These are phyloP conservation scores for Limosa lapponica DNA, from an alignment of 2,797 vertebrate species.

Conservation along the genomic window DNA sequence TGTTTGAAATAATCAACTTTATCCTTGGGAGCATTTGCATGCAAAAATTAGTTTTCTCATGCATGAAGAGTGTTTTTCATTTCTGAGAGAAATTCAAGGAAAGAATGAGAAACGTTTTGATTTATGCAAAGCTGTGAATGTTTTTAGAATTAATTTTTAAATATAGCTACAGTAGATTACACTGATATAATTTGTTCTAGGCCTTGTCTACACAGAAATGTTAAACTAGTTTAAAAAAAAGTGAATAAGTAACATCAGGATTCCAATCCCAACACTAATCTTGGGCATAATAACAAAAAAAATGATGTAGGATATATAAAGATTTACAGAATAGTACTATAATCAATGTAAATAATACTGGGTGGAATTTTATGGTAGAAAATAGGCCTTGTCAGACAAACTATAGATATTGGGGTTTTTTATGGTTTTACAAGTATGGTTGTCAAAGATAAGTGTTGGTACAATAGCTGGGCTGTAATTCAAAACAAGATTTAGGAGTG, in stretches of 20 bases:
- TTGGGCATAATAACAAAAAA: not conserved
- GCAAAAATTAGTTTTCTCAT: slow-evolving; percentile 47
- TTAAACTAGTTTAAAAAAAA: not conserved
- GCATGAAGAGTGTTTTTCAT: slow-evolving; percentile 10
- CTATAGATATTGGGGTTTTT: not conserved
- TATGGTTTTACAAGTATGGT: not conserved
- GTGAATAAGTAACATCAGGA: not conserved
- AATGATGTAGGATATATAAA: not conserved
- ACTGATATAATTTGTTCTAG: not conserved
- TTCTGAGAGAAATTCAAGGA: slow-evolving; percentile 43
- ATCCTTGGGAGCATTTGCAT: slow-evolving; percentile 27
- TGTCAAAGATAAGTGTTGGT: not conserved
- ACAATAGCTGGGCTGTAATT: not conserved
- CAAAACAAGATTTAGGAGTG: not conserved
- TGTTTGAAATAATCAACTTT: slow-evolving; percentile 41
- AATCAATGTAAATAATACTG: not conserved
- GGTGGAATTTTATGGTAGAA: not conserved
- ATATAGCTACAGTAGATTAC: slow-evolving; percentile 24
- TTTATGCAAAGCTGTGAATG: slow-evolving; percentile 48
- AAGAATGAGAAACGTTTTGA: slow-evolving; percentile 43
- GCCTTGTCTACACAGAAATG: not conserved
- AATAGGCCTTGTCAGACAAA: not conserved
- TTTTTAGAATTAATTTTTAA: slow-evolving; percentile 56
- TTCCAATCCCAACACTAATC: not conserved
- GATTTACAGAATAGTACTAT: not conserved